Evolutionary conservation across 1,140 invertebrate species (phyloP).

Genomic region (Heliconius congener): DNA sequence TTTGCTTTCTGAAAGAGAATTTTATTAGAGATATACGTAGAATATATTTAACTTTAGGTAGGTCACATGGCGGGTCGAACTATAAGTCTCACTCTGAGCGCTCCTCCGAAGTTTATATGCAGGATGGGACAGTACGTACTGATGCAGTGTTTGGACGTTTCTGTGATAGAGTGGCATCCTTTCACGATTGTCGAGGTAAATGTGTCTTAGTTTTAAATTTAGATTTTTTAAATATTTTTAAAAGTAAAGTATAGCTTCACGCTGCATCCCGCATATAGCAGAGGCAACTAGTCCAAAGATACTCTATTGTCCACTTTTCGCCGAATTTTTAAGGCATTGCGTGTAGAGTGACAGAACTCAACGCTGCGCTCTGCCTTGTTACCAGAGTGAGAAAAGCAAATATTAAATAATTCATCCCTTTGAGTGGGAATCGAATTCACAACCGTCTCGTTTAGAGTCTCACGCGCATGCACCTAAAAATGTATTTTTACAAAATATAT

Average conservation of each 20-base stretch:
- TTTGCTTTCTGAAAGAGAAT: background rate
- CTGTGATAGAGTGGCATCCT: conserved; percentile 74
- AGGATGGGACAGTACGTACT: conserved; percentile 67
- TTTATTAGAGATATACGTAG: background rate
- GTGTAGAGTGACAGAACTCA: too few species aligned
- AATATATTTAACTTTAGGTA: conserved; percentile 45
- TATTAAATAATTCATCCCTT: too few species aligned
- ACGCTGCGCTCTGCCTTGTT: too few species aligned
- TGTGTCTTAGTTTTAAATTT: too few species aligned
- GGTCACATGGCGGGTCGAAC: conserved; percentile 60
- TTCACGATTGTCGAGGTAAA: conserved; percentile 72
- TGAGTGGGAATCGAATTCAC: too few species aligned
- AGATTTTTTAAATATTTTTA: too few species aligned
- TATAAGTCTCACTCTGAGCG: conserved; percentile 59
- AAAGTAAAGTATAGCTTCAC: background rate
- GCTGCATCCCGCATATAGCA: too few species aligned
- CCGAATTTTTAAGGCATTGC: too few species aligned
- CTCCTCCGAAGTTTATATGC: conserved; percentile 51
- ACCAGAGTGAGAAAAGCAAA: too few species aligned
- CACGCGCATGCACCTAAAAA: background rate
- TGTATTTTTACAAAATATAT: background rate
- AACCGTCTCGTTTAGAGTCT: too few species aligned
- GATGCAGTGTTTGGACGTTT: conserved; percentile 66
- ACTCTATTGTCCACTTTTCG: too few species aligned
- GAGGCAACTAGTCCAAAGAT: too few species aligned